Conservation (phyloP, 1,140 invertebrate genomes). For the Drosophila yakuba region DNA sequence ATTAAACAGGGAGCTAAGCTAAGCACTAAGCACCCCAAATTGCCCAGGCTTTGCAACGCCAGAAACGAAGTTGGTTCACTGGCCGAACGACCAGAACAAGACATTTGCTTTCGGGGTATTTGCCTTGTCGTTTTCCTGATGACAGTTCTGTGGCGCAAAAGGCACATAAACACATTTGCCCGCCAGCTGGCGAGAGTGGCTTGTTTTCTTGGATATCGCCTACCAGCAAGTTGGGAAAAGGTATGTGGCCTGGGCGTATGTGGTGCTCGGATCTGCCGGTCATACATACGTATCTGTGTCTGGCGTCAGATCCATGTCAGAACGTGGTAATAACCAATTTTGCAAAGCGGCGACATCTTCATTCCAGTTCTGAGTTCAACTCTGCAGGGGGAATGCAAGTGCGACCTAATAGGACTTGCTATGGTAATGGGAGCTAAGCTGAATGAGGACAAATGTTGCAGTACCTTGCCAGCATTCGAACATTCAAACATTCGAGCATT, state of each 20-base stretch:
- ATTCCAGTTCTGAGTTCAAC: not conserved
- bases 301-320: not conserved
- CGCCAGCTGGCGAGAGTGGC: not conserved
- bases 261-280: not conserved
- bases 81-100: not conserved
- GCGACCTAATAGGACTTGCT: not conserved
- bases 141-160: conserved; percentile 3
- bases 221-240: not conserved
- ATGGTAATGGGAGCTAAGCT: not conserved
- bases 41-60: no score
- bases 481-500: no score
- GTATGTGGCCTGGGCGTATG: not conserved
- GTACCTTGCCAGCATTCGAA: no score
- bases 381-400: not conserved
- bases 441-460: no score
- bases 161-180: conserved; percentile 6
- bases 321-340: not conserved
- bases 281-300: not conserved
- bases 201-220: conserved; percentile 1
- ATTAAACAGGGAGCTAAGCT: not conserved
- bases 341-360: not conserved
- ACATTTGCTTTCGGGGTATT: conserved; percentile 42
- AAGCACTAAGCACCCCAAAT: not conserved
- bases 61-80: not conserved
- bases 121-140: conserved; percentile 4